A percentile compares a stretch with the other conserved stretches of the same genome.
Conservation (phyloP, 2,888 invertebrate species). For the Myopa tessellatipennis region DNA sequence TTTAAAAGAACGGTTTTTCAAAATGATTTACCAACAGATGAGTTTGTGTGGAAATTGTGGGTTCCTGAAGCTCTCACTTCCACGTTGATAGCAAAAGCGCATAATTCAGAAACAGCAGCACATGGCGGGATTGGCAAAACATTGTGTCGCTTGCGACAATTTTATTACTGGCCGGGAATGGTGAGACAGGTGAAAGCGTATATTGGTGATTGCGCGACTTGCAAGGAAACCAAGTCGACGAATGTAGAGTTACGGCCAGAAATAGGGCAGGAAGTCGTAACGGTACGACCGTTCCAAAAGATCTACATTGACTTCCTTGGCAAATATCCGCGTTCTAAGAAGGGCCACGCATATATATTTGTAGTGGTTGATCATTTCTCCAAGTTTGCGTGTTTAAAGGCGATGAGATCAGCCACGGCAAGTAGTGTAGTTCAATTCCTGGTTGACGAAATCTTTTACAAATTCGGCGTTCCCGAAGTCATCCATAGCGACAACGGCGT, state of each 20-base stretch:
- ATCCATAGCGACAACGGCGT: slow-evolving; percentile 53
- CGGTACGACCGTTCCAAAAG: slow-evolving; percentile 33
- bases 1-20: not conserved
- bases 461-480: slow-evolving; percentile 51
- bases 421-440: slow-evolving; percentile 38
- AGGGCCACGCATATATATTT: slow-evolving; percentile 38
- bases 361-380: slow-evolving; percentile 45
- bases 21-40: not conserved
- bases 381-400: slow-evolving; percentile 42
- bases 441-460: slow-evolving; percentile 46
- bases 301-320: slow-evolving; percentile 47
- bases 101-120: not conserved
- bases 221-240: slow-evolving; percentile 23
- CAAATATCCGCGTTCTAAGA: slow-evolving; percentile 44
- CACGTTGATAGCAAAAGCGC: too few relatives aligned
- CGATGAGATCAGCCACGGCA: slow-evolving; percentile 39
- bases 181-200: not conserved
- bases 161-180: slow-evolving; percentile 25
- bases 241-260: slow-evolving; percentile 10
- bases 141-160: not conserved
- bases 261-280: slow-evolving; percentile 7
- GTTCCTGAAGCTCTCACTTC: slow-evolving; percentile 5
- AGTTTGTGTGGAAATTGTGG: slow-evolving; percentile 16
- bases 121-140: slow-evolving; percentile 43
- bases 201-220: not conserved